Evolutionary conservation across 2,113 vertebrate genomes (phyloP).

Genomic region (Mola mola): DNA sequence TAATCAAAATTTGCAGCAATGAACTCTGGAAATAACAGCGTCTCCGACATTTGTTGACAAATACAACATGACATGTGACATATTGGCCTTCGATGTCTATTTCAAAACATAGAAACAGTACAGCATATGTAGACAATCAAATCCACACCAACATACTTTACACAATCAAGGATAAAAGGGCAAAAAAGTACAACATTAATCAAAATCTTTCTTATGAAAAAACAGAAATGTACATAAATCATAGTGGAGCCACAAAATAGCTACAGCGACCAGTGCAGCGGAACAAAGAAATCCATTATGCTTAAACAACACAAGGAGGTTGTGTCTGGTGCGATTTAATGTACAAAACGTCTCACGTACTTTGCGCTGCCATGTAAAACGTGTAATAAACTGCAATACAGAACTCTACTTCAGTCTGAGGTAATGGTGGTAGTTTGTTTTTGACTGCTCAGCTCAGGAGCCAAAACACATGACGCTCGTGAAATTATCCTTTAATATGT

Average conservation of each 20-base stretch:
- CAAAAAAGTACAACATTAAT: slow-evolving; percentile 31
- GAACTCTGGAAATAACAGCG: slow-evolving; percentile 3
- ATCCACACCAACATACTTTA: slow-evolving; percentile 38
- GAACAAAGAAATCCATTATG: slow-evolving; percentile 2
- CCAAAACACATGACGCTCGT: slow-evolving; percentile 50
- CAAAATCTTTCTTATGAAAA: slow-evolving; percentile 8
- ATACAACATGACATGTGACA: slow-evolving; percentile 33
- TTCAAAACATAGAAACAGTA: slow-evolving; percentile 49
- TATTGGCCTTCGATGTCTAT: slow-evolving; percentile 32
- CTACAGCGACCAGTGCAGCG: slow-evolving; percentile 8
- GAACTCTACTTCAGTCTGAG: slow-evolving; percentile 60
- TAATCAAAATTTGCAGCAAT: background rate
- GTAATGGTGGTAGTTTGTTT: slow-evolving; percentile 62
- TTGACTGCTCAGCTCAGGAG: slow-evolving; percentile 41
- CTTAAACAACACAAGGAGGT: slow-evolving; percentile 5
- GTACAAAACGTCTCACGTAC: slow-evolving; percentile 19
- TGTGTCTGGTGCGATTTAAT: slow-evolving; percentile 4
- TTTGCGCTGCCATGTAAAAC: slow-evolving; percentile 24
- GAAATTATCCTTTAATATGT: slow-evolving; percentile 45
- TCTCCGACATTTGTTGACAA: slow-evolving; percentile 14
- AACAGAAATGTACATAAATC: slow-evolving; percentile 28
- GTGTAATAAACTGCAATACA: slow-evolving; percentile 4
- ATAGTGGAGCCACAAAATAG: slow-evolving; percentile 11
- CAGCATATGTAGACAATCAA: slow-evolving; percentile 37
- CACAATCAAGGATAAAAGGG: slow-evolving; percentile 39